Evolutionary conservation across 2,797 vertebrate species (phyloP), one percentile per base, ranked within the genome.

Genomic region (Oreochromis grahami): DNA sequence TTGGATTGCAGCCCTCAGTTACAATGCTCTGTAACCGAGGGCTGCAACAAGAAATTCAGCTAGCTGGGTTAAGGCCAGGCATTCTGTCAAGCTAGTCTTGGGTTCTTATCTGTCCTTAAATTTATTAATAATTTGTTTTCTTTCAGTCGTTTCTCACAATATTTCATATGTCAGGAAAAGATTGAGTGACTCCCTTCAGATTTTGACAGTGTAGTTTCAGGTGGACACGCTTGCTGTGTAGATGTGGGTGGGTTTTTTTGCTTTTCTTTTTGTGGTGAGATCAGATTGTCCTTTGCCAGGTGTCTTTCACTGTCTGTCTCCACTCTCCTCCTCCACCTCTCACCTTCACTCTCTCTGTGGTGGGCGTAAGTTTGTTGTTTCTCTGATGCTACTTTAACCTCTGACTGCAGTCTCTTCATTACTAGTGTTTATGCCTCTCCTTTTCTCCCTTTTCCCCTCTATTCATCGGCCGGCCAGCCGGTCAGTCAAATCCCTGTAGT

Each of bases 341-440:
- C 90, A 90, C 87, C 91, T 92, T 88, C 85, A 76, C 87, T 87
- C 87, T 88, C 90, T 93, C 72, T 84, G 87, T 89, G 91, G 92
- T 95, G 94, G 95, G 94, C 92, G 92, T 95, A 94, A 96, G 96
- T 96, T 96, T 97, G 96, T 96, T 96, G 95, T 96, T 96, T 96
- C 96, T 96, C 95, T 90, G 94, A 94, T 94, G 95, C 94, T 95
- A 92, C 91, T 93, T 91, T 95, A 96, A 95, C 96, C 96, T 96
- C 90, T 96, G 96, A 96, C 96, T 95, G 91, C 91, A 89, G 91
- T 87, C 82, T 94, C 89, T 95, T 97, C 95, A 95, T 96, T 95
- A 96, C 90, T 92, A 92, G 92, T 97, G 90, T 96, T 97, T 96
- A 96, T 87, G 95, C 92, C 96, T 95, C 93, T 95, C 91, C 92